These are phyloP conservation scores for Dryococelus australis DNA, from an alignment of 2,888 invertebrate species.

Conservation along the genomic window DNA sequence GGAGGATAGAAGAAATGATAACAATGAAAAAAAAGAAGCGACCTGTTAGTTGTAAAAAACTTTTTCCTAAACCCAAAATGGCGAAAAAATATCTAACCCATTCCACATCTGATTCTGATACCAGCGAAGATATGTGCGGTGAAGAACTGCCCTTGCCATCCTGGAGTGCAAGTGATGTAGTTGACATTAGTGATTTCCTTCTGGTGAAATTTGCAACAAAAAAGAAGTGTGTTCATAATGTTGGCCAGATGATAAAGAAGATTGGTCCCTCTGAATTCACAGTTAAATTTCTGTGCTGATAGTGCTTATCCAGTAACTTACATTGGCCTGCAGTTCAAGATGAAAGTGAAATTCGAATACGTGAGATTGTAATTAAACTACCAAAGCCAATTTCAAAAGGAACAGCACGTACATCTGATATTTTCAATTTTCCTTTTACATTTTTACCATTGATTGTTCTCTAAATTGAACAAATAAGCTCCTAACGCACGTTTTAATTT, in stretches of 20 bases:
- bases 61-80: background rate
- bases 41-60: background rate
- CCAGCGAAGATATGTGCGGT: background rate
- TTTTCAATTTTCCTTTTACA: background rate
- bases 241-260: background rate
- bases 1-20: background rate
- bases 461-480: background rate
- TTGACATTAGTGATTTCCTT: background rate
- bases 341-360: background rate
- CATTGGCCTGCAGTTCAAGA: slow-evolving; percentile 10
- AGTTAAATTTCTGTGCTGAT: background rate
- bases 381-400: background rate
- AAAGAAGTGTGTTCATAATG: background rate
- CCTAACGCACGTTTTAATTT: background rate
- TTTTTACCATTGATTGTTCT: background rate
- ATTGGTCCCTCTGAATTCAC: background rate
- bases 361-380: background rate
- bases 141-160: background rate
- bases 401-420: background rate
- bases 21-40: slow-evolving; percentile 7
- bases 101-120: background rate
- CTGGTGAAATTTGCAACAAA: background rate
- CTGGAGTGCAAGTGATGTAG: background rate
- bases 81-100: background rate
- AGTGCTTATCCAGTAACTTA: background rate